These are phyloP conservation scores for Lepidurus couesii DNA, from an alignment of 1,140 invertebrate genomes.

Conservation along the genomic window DNA sequence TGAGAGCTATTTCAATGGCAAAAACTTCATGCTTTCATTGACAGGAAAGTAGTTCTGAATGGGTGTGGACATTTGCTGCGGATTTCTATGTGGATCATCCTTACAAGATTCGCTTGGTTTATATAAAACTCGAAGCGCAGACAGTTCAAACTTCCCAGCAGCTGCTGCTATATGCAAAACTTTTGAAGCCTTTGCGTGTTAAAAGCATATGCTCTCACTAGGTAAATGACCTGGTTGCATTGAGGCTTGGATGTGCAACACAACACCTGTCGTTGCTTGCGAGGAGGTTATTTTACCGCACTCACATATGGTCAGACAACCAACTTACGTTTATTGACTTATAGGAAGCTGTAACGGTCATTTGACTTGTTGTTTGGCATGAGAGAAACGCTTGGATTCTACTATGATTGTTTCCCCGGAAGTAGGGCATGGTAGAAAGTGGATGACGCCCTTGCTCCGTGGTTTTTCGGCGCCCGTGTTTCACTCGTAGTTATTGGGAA, in stretches of 20 bases:
- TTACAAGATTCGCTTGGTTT: neutral
- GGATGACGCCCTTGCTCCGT: conserved; percentile 13
- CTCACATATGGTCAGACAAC: neutral
- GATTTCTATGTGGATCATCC: neutral
- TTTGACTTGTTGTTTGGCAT: neutral
- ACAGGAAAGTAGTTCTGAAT: neutral
- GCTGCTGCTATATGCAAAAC: neutral
- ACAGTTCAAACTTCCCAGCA: neutral
- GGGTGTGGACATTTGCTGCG: neutral
- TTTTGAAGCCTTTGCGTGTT: neutral
- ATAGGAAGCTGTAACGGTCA: neutral
- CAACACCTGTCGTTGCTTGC: conserved; percentile 1
- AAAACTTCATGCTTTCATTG: neutral
- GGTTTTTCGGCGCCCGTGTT: neutral
- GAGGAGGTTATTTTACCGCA: neutral
- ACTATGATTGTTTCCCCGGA: neutral
- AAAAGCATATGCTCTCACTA: neutral
- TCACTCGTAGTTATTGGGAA: neutral
- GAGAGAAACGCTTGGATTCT: neutral
- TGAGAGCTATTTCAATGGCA: neutral
- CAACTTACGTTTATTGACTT: neutral
- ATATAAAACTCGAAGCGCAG: too few species aligned
- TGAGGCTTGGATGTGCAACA: too few species aligned
- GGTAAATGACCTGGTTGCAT: conserved; percentile 11
- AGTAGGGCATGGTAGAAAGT: conserved; percentile 6